Percentiles rank a stretch among this genome's conserved stretches.
Evolutionary conservation across 2,888 invertebrate genomes (phyloP).

Genomic region (Diplolepis rosae): DNA sequence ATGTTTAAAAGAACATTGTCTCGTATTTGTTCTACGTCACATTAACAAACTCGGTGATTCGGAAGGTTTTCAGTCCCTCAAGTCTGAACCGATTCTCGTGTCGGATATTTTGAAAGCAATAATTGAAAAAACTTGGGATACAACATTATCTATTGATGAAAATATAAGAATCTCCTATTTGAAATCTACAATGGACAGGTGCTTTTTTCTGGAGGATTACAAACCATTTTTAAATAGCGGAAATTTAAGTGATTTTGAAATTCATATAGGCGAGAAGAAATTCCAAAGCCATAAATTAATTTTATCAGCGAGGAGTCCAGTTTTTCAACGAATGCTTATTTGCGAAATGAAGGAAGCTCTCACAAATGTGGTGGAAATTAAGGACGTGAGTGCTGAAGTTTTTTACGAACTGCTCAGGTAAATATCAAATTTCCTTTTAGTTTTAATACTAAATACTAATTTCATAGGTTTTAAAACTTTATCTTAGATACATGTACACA

Average conservation of each 20-base stretch:
- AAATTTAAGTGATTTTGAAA: neutral
- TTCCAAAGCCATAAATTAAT: conserved; percentile 11
- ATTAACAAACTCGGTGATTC: neutral
- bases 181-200: neutral
- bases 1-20: conserved; percentile 6
- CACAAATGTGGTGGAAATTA: conserved; percentile 2
- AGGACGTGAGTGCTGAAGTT: neutral
- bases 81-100: neutral
- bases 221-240: conserved; percentile 15
- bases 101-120: neutral
- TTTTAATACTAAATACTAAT: neutral
- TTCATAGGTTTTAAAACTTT: neutral
- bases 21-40: neutral
- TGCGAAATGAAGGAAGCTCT: conserved; percentile 1
- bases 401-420: neutral
- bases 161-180: neutral
- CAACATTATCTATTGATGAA: neutral
- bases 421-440: neutral
- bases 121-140: neutral
- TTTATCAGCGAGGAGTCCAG: conserved; percentile 2
- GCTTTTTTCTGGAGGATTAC: neutral
- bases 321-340: neutral
- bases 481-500: conserved; percentile 32
- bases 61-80: neutral
- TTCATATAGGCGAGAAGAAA: neutral